phyloP scores from a whole-genome alignment of 2,888 invertebrate genomes.

The Epicampocera succincta region DNA sequence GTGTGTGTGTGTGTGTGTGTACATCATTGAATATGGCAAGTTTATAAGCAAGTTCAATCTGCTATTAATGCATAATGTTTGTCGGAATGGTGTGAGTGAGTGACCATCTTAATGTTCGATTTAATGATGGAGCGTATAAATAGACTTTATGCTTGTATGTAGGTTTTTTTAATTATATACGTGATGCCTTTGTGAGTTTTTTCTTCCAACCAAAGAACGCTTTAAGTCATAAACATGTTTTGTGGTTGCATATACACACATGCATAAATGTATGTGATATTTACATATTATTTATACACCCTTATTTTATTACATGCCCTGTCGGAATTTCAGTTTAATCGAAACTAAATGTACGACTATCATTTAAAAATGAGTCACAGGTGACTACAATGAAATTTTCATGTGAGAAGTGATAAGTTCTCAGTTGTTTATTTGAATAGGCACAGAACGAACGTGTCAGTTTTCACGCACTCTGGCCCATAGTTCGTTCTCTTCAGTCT shows the following conservation, averaged over 20 bases:
- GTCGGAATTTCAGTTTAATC: too few relatives aligned
- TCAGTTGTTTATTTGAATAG: too few relatives aligned
- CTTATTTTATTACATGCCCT: not conserved
- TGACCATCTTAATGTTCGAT: not conserved
- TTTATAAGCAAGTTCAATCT: not conserved
- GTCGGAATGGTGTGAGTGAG: not conserved
- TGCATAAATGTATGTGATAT: slow-evolving; percentile 3
- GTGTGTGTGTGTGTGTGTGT: too few relatives aligned
- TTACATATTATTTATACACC: slow-evolving; percentile 23
- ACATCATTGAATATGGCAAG: not conserved
- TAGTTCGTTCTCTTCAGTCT: too few relatives aligned
- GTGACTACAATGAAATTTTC: too few relatives aligned
- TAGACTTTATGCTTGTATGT: too few relatives aligned
- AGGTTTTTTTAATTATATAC: slow-evolving; percentile 22
- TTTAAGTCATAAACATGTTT: slow-evolving; percentile 39
- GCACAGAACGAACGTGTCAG: too few relatives aligned
- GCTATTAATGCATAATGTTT: not conserved
- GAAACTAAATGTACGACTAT: too few relatives aligned
- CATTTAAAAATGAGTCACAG: too few relatives aligned
- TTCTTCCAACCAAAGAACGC: slow-evolving; percentile 14
- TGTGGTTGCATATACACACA: not conserved
- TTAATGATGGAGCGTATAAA: slow-evolving; percentile 23
- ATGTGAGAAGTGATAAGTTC: too few relatives aligned
- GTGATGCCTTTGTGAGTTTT: slow-evolving; percentile 14
- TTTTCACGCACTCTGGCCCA: too few relatives aligned